Evolutionary conservation across 1,140 invertebrate genomes (phyloP), one percentile per base, ranked within the genome.

Genomic region (Drosophila eugracilis): DNA sequence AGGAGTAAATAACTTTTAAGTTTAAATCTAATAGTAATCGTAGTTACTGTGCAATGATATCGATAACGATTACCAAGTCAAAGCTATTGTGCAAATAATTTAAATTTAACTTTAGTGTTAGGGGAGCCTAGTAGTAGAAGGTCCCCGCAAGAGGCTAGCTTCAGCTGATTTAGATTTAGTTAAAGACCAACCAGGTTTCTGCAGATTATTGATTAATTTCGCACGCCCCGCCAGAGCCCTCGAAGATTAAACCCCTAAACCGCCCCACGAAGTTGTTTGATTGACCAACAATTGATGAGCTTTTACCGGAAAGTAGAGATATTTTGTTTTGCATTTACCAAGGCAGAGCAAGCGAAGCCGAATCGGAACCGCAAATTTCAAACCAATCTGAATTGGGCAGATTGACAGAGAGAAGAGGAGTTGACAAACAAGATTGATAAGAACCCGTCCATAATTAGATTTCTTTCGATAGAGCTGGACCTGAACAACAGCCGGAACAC

Each of bases 371-470:
- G 41, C 48, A 67, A 36, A 66, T 59, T 22, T 58, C 62, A 30
- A 62, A 49, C 34, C 39, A 69, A 65, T 72, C 32, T 48, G 24
- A 6, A 48, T 10, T 32, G 21, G 55, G 28, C 24, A 28, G 37
- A 15, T 49, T 44, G 45, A 32, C 28, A 55, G 34, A 52, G 65
- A 50, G 30, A 34, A 36, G 53, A 59, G 73, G 59, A 50, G 81
- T 78, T 84, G 81, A 90, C 78, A 89, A 85, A 90, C 74, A 90
- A 90, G 84, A 90, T 89, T 89, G 84, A 90, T 84, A 76, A 89
- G 66, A 89, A 89, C 89, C 89, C 89, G 89, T 90, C 89, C 89
- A 90, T 86, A 90, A 86, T 79, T 85, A 89, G 85, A 90, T 89
- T 90, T 90, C 55, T 79, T 89, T 90, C 54, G 52, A 59, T 70